phyloP scores from a whole-genome alignment of 2,113 vertebrate species.

The Diphyllodes magnificus region DNA sequence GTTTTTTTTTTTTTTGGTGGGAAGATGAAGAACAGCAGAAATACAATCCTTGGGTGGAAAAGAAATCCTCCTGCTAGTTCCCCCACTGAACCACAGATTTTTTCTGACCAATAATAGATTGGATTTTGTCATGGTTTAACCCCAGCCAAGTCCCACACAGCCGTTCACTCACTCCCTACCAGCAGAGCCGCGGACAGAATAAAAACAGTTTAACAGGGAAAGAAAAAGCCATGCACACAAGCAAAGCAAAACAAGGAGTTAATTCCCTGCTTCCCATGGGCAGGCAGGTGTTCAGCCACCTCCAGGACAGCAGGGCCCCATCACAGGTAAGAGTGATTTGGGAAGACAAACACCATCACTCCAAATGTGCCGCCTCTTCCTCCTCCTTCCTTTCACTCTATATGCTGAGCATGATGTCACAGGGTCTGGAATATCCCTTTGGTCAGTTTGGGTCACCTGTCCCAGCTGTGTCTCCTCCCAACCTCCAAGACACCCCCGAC shows the following conservation, averaged over 20 bases:
- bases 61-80: background rate
- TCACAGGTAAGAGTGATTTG: accelerated
- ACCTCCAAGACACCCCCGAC: accelerated
- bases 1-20: background rate
- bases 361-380: accelerated
- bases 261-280: background rate
- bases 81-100: background rate
- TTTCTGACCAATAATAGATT: background rate
- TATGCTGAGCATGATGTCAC: background rate
- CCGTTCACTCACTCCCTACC: accelerated
- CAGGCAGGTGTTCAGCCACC: background rate
- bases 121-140: background rate
- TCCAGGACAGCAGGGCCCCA: background rate
- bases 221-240: background rate
- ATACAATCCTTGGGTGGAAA: background rate
- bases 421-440: background rate
- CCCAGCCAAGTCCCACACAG: background rate
- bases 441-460: background rate
- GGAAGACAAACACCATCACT: background rate
- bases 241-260: background rate
- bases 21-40: background rate
- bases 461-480: background rate
- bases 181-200: accelerated
- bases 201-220: background rate
- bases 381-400: background rate